Evolutionary conservation across 2,888 invertebrate species (phyloP), one percentile per base, ranked within the genome.

Genomic region (Phyto melanocephala): DNA sequence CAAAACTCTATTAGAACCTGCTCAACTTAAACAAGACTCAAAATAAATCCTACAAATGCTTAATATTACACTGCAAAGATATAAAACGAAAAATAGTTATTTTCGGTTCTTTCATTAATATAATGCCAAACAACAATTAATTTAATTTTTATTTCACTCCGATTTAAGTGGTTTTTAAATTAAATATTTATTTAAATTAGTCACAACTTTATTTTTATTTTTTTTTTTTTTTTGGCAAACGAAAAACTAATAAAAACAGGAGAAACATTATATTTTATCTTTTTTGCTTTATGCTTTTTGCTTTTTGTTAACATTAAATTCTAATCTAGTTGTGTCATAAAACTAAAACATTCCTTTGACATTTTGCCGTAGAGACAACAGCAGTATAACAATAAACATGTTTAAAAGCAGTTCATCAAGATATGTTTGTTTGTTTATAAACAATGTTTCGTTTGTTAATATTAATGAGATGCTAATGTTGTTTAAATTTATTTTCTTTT

Each of bases 391-490:
- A 35, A 60, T 24, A 47, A 62, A 45, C 56, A 58, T 54, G 54
- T 63, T 63, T 42, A 33, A 52, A 52, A 52, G 52, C n/a, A 13
- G 24, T 52, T 24, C n/a, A 52, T 52, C 52, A 52, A 52, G 52
- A 52, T 52, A n/a, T 28, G 8, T 37, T 10, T 52, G 42, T 13
- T 22, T 74, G 47, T 67, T 40, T 67, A 37, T 42, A 76, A 62
- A 60, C 67, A 60, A 37, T 67, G 40, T 67, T 47, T 56, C 20
- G 15, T 47, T 56, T 15, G 15, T 63, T 65, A 45, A 67, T 80
- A 70, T 80, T 70, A 70, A 80, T 80, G 56, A 80, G 54, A 80
- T 80, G 75, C 40, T 68, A 70, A 70, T 70, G 63, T 75, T 60
- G 40, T 17, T 2, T 10, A 56, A 54, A 52, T 40, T 58, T 28